Evolutionary conservation across 2,797 vertebrate genomes (phyloP), one percentile per base, ranked within the genome.

Genomic region (Mormyrops boulengeri): DNA sequence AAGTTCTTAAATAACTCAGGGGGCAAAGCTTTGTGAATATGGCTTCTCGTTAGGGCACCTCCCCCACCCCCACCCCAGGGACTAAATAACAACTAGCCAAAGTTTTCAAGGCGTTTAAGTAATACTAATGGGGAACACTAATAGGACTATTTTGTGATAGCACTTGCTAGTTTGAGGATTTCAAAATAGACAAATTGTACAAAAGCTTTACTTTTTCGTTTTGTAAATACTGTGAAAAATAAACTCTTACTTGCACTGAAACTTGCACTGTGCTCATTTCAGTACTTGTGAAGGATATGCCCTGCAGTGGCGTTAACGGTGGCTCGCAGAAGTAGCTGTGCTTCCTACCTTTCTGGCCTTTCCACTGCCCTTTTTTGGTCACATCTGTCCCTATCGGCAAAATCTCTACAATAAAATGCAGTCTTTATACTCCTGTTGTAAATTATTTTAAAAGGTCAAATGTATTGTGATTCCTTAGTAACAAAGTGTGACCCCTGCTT

Each of bases 181-280:
- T 89, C 84, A 92, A 89, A 52, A 91, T 60, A 90, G 47, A 88
- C 34, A 88, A 88, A 87, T 85, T 8, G 91, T 91, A 91, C 91
- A 88, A 77, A 89, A 93, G 90, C 92, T 92, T 88, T 94, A 91
- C 93, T 91, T 88, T 86, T 91, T 89, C 92, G 52, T 91, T 95
- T 93, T 96, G 96, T 97, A 96, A 94, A 96, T 96, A 96, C 90
- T 92, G 92, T 91, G 93, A 88, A 91, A 94, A 96, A 96, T 96
- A 96, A 96, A 96, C 90, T 94, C 92, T 89, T 95, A 95, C 94
- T 93, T 95, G 94, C 95, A 95, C 94, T 94, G 90, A 94, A 90
- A 14, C 47, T 19, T 88, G 85, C 60, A 7, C 30, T 41, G 14
- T 44, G 49, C 85, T 57, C 34, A 49, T 89, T 66, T 84, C 87